Evolutionary conservation across 1,140 invertebrate genomes (phyloP).

Genomic region (Anthonomus grandis): DNA sequence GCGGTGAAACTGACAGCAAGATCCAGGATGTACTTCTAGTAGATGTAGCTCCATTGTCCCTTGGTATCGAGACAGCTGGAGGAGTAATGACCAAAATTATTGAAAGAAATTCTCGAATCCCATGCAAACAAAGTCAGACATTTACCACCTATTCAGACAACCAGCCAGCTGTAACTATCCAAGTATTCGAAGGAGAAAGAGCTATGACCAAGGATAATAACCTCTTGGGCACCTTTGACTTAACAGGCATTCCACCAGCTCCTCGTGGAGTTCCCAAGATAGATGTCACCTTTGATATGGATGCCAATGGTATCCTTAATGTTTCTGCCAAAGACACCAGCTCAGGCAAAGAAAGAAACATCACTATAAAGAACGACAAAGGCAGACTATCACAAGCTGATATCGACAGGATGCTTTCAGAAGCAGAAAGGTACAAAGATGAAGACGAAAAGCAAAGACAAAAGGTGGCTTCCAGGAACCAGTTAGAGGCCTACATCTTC

Average conservation of each 20-base stretch:
- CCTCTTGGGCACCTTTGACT: slow-evolving; percentile 70
- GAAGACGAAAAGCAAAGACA: slow-evolving; percentile 68
- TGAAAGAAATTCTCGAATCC: slow-evolving; percentile 62
- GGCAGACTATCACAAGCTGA: slow-evolving; percentile 75
- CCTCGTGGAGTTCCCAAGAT: slow-evolving; percentile 64
- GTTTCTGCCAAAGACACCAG: slow-evolving; percentile 58
- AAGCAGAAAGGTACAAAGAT: slow-evolving; percentile 61
- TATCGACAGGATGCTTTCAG: slow-evolving; percentile 77
- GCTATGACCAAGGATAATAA: slow-evolving; percentile 79
- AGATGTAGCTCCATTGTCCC: slow-evolving; percentile 60
- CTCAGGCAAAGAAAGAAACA: slow-evolving; percentile 56
- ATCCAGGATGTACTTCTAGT: slow-evolving; percentile 70
- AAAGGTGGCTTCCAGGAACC: slow-evolving; percentile 56
- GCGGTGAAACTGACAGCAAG: slow-evolving; percentile 53
- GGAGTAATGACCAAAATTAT: slow-evolving; percentile 60
- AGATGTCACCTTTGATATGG: slow-evolving; percentile 65
- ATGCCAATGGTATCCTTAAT: slow-evolving; percentile 69
- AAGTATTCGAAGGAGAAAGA: slow-evolving; percentile 76
- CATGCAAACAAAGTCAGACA: slow-evolving; percentile 60
- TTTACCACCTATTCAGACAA: slow-evolving; percentile 68
- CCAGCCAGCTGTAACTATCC: slow-evolving; percentile 65
- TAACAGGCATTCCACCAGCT: slow-evolving; percentile 60
- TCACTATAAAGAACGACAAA: slow-evolving; percentile 85
- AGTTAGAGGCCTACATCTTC: slow-evolving; percentile 70
- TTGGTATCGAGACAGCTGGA: slow-evolving; percentile 57